Evolutionary conservation across 2,797 vertebrate species (phyloP).

Genomic region (Psittacula echo): DNA sequence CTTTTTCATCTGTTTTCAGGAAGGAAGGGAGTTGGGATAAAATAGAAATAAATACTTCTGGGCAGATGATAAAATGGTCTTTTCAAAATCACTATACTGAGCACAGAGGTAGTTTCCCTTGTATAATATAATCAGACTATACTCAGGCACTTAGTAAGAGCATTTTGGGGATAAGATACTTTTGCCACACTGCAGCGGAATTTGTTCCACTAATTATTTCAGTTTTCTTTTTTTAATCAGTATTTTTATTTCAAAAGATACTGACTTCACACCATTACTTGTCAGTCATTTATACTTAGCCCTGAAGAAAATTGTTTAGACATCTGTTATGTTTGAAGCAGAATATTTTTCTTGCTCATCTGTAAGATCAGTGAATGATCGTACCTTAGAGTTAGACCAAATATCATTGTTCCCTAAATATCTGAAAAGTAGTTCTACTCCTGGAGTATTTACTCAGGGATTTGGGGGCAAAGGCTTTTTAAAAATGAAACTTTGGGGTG

Average conservation of each 20-base stretch:
- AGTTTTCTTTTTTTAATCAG: background rate
- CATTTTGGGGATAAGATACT: background rate
- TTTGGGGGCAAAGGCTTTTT: background rate
- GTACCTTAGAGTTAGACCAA: background rate
- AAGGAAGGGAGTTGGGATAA: background rate
- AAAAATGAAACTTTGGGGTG: background rate
- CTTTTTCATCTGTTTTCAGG: background rate
- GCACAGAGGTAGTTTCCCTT: background rate
- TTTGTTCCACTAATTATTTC: background rate
- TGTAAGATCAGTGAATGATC: background rate
- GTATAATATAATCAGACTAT: background rate
- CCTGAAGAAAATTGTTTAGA: background rate
- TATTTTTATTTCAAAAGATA: background rate
- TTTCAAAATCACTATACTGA: background rate
- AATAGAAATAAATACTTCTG: background rate
- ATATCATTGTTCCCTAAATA: background rate
- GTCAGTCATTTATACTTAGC: background rate
- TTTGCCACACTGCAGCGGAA: background rate
- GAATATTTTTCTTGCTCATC: background rate
- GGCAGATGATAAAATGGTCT: background rate
- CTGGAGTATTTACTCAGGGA: accelerated
- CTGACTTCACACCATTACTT: background rate
- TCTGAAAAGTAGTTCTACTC: background rate
- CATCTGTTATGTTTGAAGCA: background rate
- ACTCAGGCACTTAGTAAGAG: background rate